Conservation (phyloP, 23 tunicate species). For the Pegea sp. region DNA sequence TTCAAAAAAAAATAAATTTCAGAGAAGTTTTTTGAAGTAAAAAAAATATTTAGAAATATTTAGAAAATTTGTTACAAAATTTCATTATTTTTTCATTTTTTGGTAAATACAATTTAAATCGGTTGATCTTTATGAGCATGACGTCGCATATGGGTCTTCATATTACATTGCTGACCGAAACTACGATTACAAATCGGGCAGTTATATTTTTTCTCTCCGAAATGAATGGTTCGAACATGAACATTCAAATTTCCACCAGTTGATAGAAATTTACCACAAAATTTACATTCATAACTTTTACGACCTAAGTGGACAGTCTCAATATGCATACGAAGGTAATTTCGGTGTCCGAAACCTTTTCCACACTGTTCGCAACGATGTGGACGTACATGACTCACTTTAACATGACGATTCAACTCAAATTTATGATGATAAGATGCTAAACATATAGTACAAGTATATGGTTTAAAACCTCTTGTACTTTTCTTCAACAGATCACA, state of each 20-base stretch:
- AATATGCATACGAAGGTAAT: slow-evolving; percentile 74
- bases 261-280: slow-evolving; percentile 79
- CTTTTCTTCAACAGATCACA: no score
- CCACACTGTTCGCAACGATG: slow-evolving; percentile 78
- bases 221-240: slow-evolving; percentile 82
- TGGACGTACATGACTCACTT: slow-evolving; percentile 57
- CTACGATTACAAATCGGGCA: slow-evolving; percentile 77
- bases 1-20: no score
- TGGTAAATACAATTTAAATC: no score
- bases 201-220: slow-evolving; percentile 90
- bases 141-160: slow-evolving; percentile 93
- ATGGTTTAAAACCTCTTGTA: no score
- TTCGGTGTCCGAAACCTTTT: slow-evolving; percentile 88
- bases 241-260: slow-evolving; percentile 88
- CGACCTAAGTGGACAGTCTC: slow-evolving; percentile 85
- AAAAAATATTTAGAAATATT: no score
- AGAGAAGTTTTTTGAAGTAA: no score
- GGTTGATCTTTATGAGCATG: slow-evolving; percentile 57
- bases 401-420: slow-evolving; percentile 81
- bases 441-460: slow-evolving; percentile 42
- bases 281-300: slow-evolving; percentile 61
- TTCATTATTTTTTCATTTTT: no score
- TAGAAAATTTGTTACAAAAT: no score
- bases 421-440: slow-evolving; percentile 81
- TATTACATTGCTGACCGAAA: slow-evolving; percentile 96